Base-by-base conservation (phyloP, 1,140 invertebrate genomes). In the Temnothorax longispinosus region DNA sequence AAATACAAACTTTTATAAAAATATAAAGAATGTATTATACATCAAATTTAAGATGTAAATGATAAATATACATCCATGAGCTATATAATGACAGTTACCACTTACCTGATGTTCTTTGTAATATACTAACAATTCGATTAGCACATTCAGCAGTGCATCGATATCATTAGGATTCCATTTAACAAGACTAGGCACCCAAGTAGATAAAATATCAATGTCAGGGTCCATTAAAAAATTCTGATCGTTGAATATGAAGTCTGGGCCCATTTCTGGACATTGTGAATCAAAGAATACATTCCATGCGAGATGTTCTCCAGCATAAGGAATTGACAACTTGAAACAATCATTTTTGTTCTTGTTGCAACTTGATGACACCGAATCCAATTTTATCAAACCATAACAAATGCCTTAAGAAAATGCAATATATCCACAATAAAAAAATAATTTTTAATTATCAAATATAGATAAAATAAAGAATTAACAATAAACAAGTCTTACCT, bases 31-130 rank as follows among this genome's bases (percentile, higher is more conserved):
- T 27, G n/a, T 18, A 71, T 47, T 21, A 27, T 27, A 32, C 5
- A 21, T 44, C 10, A 4, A n/a, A 41, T 65, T n/a, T 8, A 62
- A 11, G 10, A 41, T 44, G 0, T 41, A 6, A 11, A 41, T 65
- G 3, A 65, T 41, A 8, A 27, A 27, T 27, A 27, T 27, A 27
- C 27, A 27, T 27, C 32, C 38, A 32, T 27, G 2, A 50, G 27
- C 21, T 8, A 10, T 0, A 47, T 27, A 11, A 62, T 62, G 11
- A 47, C 1, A 27, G 2, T 58, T 82, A 35, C 21, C 38, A 7
- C 60, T 67, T 88, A 96, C 96, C 94, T 96, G 96, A 90, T 96
- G 91, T 74, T 93, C 90, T 93, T 96, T 96, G 78, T 96, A 96
- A 67, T 96, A 94, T 32, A 87, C 88, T 47, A 96, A 90, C 50